Percentiles rank a stretch among this genome's conserved stretches.
Evolutionary conservation across 2,113 vertebrate species (phyloP).

Genomic region (Haemorhous mexicanus): DNA sequence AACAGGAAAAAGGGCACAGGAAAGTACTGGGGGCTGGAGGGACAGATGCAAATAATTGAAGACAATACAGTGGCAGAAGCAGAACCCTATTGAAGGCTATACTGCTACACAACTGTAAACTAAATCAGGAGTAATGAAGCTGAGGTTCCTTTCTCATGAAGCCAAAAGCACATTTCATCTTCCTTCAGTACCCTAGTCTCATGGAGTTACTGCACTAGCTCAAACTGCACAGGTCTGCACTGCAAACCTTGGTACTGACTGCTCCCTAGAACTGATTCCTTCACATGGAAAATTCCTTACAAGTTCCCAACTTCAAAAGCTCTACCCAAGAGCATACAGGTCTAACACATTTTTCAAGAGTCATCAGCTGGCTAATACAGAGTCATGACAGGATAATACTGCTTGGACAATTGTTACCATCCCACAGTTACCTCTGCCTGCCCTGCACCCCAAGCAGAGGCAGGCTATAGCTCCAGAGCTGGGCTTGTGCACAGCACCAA

Average conservation of each 20-base stretch:
- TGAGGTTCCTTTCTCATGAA: neutral
- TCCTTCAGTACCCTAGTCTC: neutral
- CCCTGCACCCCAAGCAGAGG: neutral
- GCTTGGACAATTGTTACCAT: neutral
- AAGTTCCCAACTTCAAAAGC: neutral
- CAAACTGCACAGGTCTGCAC: neutral
- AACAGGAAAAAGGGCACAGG: neutral
- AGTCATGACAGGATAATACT: neutral
- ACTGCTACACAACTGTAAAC: neutral
- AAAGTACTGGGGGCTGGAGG: neutral
- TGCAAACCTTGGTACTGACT: neutral
- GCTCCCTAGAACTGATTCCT: neutral
- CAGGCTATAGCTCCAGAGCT: neutral
- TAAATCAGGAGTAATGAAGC: neutral
- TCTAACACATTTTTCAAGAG: neutral
- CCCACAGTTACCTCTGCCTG: rapidly evolving
- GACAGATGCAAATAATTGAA: neutral
- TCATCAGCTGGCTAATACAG: neutral
- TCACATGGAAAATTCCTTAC: rapidly evolving
- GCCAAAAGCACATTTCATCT: neutral
- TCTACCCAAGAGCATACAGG: neutral
- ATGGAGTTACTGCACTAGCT: neutral
- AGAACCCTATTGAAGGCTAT: neutral
- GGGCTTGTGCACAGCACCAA: neutral
- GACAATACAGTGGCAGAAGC: neutral